These are phyloP conservation scores for Platycheirus rosarum DNA, from an alignment of 2,888 invertebrate species.

Conservation along the genomic window DNA sequence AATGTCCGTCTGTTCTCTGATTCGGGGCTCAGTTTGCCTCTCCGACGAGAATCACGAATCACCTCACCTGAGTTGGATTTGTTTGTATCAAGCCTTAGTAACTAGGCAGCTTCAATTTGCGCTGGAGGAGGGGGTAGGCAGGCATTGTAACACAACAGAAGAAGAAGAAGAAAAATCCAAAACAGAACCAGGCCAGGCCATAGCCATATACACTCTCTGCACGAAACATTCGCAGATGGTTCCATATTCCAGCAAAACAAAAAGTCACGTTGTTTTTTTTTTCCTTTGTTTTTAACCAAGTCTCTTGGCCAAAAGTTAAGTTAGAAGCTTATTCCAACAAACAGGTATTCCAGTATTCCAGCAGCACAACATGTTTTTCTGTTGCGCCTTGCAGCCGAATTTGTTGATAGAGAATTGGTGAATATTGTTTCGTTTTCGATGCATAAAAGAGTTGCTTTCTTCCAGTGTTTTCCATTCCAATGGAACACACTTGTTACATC, in stretches of 20 bases:
- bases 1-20: background rate
- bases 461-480: conserved; percentile 10
- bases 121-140: too few relatives aligned
- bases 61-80: conserved; percentile 31
- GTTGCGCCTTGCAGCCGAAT: conserved; percentile 23
- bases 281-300: background rate
- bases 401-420: conserved; percentile 10
- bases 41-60: background rate
- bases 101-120: background rate
- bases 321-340: background rate
- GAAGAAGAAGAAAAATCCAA: conserved; percentile 9
- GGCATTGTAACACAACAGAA: conserved; percentile 17
- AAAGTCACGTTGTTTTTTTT: background rate
- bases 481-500: conserved; percentile 70
- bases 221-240: too few relatives aligned
- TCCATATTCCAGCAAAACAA: conserved; percentile 13
- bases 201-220: background rate
- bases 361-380: background rate
- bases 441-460: background rate
- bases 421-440: background rate
- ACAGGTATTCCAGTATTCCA: conserved; percentile 11
- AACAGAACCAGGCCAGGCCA: conserved; percentile 32
- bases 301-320: too few relatives aligned
- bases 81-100: background rate
- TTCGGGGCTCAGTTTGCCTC: background rate